phyloP scores from a whole-genome alignment of 2,113 vertebrate species.

The Myrmecobius fasciatus region DNA sequence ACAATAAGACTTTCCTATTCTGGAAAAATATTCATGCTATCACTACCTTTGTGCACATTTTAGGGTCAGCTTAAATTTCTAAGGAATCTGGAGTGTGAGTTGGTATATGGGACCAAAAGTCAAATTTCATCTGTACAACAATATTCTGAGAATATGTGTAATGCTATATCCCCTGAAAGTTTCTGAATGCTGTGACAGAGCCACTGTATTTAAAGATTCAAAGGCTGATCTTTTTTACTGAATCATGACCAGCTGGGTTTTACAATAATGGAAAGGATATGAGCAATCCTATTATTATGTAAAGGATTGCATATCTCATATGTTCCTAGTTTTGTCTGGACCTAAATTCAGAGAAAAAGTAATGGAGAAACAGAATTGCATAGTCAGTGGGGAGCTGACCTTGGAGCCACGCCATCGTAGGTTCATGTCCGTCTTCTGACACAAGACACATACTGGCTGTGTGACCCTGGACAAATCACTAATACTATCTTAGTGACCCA shows the following conservation, averaged over 20 bases:
- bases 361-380: background rate
- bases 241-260: conserved; percentile 1
- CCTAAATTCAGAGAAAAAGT: background rate
- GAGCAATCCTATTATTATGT: background rate
- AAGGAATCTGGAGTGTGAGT: background rate
- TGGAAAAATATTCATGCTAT: background rate
- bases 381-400: background rate
- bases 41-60: background rate
- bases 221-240: background rate
- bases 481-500: background rate
- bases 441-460: background rate
- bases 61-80: background rate
- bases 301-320: background rate
- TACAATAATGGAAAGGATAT: background rate
- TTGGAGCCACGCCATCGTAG: background rate
- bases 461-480: background rate
- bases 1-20: background rate
- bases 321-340: background rate
- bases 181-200: background rate
- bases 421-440: background rate
- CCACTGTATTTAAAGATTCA: conserved; percentile 1
- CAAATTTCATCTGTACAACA: background rate
- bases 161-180: background rate
- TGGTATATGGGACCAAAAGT: background rate
- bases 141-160: background rate